Conservation (phyloP, 2,888 invertebrate genomes). For the Glaucopsyche alexis region DNA sequence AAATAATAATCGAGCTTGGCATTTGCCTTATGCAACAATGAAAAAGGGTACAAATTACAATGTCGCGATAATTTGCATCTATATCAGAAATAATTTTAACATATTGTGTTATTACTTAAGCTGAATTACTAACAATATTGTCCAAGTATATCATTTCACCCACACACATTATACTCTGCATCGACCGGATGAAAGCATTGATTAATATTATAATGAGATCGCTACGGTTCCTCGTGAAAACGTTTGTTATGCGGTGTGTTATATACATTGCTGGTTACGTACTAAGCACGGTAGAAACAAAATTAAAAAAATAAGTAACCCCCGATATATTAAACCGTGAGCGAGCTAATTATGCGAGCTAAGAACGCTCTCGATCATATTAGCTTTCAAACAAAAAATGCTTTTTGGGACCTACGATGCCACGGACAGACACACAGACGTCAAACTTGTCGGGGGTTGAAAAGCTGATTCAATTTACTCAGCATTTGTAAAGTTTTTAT, state of each 20-base stretch:
- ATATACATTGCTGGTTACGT: conserved; percentile 28
- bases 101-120: neutral
- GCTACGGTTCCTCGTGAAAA: conserved; percentile 47
- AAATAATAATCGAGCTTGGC: too few relatives aligned
- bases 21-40: too few relatives aligned
- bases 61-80: neutral
- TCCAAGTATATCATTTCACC: conserved; percentile 53
- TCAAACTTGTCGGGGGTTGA: too few relatives aligned
- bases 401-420: too few relatives aligned
- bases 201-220: conserved; percentile 75
- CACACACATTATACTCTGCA: conserved; percentile 56
- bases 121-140: conserved; percentile 36
- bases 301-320: too few relatives aligned
- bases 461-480: too few relatives aligned
- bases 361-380: too few relatives aligned
- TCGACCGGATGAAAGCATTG: conserved; percentile 62
- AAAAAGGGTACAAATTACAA: neutral
- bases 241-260: neutral
- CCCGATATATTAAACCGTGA: too few relatives aligned
- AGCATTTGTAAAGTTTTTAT: too few relatives aligned
- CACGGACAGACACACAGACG: too few relatives aligned
- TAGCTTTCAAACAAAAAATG: too few relatives aligned
- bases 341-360: too few relatives aligned
- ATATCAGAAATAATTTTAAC: neutral
- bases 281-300: neutral